Base-by-base conservation (phyloP, 2,888 invertebrate genomes). In the Embidobia sp. region DNA sequence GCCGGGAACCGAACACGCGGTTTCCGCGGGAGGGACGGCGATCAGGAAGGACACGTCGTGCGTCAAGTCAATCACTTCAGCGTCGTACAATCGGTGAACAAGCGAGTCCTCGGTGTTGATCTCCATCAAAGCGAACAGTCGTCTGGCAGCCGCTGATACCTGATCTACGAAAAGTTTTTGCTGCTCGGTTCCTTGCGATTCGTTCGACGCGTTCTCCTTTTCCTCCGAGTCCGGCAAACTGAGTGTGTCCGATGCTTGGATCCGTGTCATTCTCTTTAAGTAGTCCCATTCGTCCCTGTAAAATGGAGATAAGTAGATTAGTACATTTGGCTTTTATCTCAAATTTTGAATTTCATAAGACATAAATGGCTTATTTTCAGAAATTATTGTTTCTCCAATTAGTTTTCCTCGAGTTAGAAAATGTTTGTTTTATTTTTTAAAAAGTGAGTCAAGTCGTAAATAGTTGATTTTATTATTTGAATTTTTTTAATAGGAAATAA, bases 211-310 rank as follows among this genome's bases (percentile, higher is more conserved):
- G 33, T 87, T 88, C 53, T 89, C 88, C 33, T 85, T 88, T 44
- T 86, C 88, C 48, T 86, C 87, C 5, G 79, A 79, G 13, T 85
- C 86, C 16, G 82, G 79, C 13, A 90, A 5, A 5, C 22, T 91
- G 0, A 91, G 90, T 78, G 92, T 92, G 35, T 91, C 91, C 15
- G 92, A 79, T 1, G 82, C 79, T 19, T 85, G 83, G 1, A 85
- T 80, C 0, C 85, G 82, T 1, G 86, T 86, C 80, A 88, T 82
- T 69, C 85, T 93, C 85, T 94, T 95, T 8, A 98, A 91, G 89
- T 96, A 96, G 81, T 96, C 95, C 98, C 98, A 99, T 90, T 99
- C 99, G 87, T 98, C 98, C 18, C 96, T 97, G 91, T 46, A 92
- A 92, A 57, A 22, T n/a, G n/a, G n/a, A n/a, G n/a, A n/a, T n/a